These are phyloP conservation scores for Pangasius larnaudii DNA, from an alignment of 2,797 vertebrate genomes.

Conservation along the genomic window DNA sequence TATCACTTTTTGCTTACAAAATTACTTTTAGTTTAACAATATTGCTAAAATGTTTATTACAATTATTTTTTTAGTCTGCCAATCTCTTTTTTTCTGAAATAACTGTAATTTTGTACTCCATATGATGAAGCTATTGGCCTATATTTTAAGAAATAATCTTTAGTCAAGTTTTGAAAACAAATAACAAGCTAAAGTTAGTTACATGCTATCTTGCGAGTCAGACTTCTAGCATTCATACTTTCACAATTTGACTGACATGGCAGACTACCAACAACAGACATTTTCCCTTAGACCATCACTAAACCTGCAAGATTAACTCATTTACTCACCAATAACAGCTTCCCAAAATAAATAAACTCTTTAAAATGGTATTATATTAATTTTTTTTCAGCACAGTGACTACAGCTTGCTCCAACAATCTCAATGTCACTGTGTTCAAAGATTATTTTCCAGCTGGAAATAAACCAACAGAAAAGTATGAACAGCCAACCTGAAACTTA, in stretches of 20 bases:
- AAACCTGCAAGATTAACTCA: not conserved
- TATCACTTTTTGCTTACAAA: not conserved
- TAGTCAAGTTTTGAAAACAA: not conserved
- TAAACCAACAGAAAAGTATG: not conserved
- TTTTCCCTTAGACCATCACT: not conserved
- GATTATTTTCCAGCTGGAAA: not conserved
- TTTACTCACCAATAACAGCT: not conserved
- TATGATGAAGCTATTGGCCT: not conserved
- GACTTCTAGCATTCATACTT: not conserved
- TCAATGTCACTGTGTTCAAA: not conserved
- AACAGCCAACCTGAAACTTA: not conserved
- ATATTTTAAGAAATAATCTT: not conserved
- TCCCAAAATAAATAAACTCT: not conserved
- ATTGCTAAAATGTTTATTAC: not conserved
- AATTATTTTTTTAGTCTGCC: not conserved
- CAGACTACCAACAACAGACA: not conserved
- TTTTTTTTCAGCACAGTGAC: not conserved
- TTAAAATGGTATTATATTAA: not conserved
- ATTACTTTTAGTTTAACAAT: not conserved
- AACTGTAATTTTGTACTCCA: not conserved
- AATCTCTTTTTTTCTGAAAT: not conserved
- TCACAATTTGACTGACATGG: not conserved
- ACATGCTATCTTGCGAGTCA: not conserved
- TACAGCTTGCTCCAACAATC: not conserved
- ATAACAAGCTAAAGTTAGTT: not conserved